phyloP scores from a whole-genome alignment of 2,797 vertebrate species.

The Leptatherina wallacei region DNA sequence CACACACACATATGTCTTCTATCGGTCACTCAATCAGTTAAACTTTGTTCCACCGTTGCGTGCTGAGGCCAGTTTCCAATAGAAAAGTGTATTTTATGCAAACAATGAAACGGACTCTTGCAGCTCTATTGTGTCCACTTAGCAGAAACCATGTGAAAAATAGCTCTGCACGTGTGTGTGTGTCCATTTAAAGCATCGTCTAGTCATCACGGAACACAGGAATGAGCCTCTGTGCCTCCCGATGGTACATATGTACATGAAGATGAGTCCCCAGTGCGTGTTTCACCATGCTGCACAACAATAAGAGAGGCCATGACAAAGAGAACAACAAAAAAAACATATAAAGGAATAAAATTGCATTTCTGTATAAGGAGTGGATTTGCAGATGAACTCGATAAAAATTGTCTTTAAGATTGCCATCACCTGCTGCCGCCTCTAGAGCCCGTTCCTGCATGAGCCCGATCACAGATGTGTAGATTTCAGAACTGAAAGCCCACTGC shows the following conservation, averaged over 20 bases:
- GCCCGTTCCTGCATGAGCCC: neutral
- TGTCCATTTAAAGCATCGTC: slow-evolving; percentile 7
- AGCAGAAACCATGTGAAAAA: too few relatives aligned
- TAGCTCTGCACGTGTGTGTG: too few relatives aligned
- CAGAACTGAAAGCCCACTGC: neutral
- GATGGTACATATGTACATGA: slow-evolving; percentile 27
- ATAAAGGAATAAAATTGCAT: neutral
- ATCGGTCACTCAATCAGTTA: slow-evolving; percentile 4
- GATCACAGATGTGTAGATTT: slow-evolving; percentile 2
- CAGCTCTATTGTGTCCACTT: slow-evolving; percentile 19
- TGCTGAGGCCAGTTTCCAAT: slow-evolving; percentile 7
- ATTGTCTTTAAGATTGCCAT: neutral
- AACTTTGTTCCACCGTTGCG: neutral
- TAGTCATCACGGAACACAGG: slow-evolving; percentile 25
- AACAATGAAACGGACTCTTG: neutral
- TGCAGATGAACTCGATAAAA: neutral
- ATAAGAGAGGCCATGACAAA: neutral
- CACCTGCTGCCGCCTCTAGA: neutral
- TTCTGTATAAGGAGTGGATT: neutral
- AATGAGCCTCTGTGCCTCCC: slow-evolving; percentile 38
- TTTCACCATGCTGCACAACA: slow-evolving; percentile 6
- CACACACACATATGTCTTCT: slow-evolving; percentile 1
- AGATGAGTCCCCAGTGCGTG: slow-evolving; percentile 15
- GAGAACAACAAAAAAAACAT: neutral
- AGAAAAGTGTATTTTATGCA: neutral